phyloP scores from a whole-genome alignment of 2,113 vertebrate species.

The Xiphophorus hellerii region DNA sequence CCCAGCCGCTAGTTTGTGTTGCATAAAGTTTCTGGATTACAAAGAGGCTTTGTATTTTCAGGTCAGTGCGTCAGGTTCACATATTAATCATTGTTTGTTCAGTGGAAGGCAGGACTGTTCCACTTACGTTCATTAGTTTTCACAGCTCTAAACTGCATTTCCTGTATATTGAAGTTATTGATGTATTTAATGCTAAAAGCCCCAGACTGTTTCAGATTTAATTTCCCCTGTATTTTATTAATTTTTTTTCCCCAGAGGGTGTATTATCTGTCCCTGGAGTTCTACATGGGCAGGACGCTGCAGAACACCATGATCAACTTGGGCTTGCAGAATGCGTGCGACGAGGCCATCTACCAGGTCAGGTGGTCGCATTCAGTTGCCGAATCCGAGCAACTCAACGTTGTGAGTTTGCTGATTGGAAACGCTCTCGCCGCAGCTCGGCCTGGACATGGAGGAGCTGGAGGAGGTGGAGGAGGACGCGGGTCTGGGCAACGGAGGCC shows the following conservation, averaged over 20 bases:
- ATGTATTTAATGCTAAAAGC: neutral
- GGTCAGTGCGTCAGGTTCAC: conserved; percentile 15
- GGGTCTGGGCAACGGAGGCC: conserved; percentile 93
- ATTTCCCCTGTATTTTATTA: neutral
- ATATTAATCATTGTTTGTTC: neutral
- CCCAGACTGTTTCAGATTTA: neutral
- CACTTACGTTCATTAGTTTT: neutral
- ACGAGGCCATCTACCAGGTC: conserved; percentile 96
- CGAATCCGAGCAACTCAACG: no score
- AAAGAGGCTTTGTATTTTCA: neutral
- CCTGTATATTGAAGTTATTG: neutral
- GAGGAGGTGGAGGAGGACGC: conserved; percentile 98
- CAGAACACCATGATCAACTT: conserved; percentile 99
- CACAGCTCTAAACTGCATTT: neutral
- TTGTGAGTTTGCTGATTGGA: neutral
- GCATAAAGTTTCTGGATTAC: neutral
- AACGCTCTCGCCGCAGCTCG: conserved; percentile 76
- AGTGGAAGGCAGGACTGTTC: neutral
- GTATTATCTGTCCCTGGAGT: conserved; percentile 97
- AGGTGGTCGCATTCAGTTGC: neutral
- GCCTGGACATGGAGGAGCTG: conserved; percentile 96
- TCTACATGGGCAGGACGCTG: conserved; percentile 94
- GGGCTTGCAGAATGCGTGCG: conserved; percentile 94
- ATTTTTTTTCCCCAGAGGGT: conserved; percentile 80
- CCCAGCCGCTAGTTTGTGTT: neutral